These are phyloP conservation scores for Scaptodrosophila lebanonensis DNA, from an alignment of 1,140 invertebrate genomes.

Conservation along the genomic window DNA sequence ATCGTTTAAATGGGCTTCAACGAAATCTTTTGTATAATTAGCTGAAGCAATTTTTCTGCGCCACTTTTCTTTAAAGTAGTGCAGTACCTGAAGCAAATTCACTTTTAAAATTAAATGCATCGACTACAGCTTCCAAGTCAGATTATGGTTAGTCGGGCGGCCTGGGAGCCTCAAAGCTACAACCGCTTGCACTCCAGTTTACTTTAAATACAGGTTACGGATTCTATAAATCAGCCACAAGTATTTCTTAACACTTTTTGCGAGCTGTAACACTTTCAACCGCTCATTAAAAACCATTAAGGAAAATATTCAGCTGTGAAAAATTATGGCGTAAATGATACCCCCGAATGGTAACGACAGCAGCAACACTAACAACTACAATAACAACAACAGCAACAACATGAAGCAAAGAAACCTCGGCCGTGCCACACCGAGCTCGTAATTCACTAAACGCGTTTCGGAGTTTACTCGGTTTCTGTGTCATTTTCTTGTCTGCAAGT, in stretches of 20 bases:
- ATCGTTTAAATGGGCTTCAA: too few species aligned
- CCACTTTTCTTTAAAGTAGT: too few species aligned
- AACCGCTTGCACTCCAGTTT: slow-evolving; percentile 16
- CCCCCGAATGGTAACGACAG: slow-evolving; percentile 22
- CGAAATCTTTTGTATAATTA: too few species aligned
- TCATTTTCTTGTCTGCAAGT: slow-evolving; percentile 69
- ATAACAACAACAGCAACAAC: slow-evolving; percentile 12
- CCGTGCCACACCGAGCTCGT: slow-evolving; percentile 20
- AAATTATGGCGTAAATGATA: slow-evolving; percentile 73
- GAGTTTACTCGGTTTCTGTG: slow-evolving; percentile 67
- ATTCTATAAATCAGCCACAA: slow-evolving; percentile 68
- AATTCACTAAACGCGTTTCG: slow-evolving; percentile 42
- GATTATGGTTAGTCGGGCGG: too few species aligned
- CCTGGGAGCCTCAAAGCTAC: slow-evolving; percentile 22
- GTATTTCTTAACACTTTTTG: slow-evolving; percentile 64
- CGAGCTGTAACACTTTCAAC: slow-evolving; percentile 33
- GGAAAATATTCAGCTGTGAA: slow-evolving; percentile 66
- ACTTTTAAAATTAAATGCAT: too few species aligned
- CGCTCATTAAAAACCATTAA: slow-evolving; percentile 73
- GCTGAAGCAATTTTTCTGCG: too few species aligned
- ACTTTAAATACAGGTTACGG: slow-evolving; percentile 56
- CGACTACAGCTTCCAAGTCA: too few species aligned
- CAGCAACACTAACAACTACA: not conserved
- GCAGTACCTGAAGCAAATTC: too few species aligned
- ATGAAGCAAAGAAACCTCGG: slow-evolving; percentile 38